Base-by-base conservation (phyloP, 2,888 invertebrate species). In the Altica lythri region DNA sequence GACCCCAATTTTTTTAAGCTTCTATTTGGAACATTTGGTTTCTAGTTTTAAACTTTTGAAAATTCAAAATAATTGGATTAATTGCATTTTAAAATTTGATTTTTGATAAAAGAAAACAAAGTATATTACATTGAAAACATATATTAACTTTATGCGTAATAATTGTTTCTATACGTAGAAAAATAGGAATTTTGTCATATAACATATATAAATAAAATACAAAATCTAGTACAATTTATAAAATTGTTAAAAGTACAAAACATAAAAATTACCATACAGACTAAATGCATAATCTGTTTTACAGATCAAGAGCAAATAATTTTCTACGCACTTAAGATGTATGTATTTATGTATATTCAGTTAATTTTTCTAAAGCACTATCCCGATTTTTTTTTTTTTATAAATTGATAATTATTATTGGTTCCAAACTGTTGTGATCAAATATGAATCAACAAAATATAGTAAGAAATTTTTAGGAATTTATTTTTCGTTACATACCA, bases 141-240 rank as follows among this genome's bases (percentile, higher is more conserved):
- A 60, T 60, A 60, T 56, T 60, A 53, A 40, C 53, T 52, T 46
- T 57, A 53, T 47, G 49, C 46, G 49, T 18, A 18, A 30, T 45
- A 45, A 40, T 57, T 45, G 48, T 46, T 53, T 42, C 51, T 51
- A 53, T 56, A 54, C 56, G 66, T 66, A 66, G 63, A 66, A 66
- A 66, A 66, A 66, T 66, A 66, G 53, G 59, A 64, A 64, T 63
- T 66, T 62, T 49, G 59, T 55, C 55, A 18, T 40, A 19, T 30
- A 47, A 27, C 46, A 61, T 53, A 62, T 57, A 55, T 57, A 62
- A 57, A 61, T 59, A 57, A 64, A 60, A 55, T 52, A 62, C 53
- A 50, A 53, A 55, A 52, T 59, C 56, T 52, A 42, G 53, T 59
- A 60, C 63, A 61, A 54, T 60, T 60, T 53, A 58, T 57, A 51